Conservation (phyloP, 2,888 invertebrate genomes). For the Ormia ochracea region DNA sequence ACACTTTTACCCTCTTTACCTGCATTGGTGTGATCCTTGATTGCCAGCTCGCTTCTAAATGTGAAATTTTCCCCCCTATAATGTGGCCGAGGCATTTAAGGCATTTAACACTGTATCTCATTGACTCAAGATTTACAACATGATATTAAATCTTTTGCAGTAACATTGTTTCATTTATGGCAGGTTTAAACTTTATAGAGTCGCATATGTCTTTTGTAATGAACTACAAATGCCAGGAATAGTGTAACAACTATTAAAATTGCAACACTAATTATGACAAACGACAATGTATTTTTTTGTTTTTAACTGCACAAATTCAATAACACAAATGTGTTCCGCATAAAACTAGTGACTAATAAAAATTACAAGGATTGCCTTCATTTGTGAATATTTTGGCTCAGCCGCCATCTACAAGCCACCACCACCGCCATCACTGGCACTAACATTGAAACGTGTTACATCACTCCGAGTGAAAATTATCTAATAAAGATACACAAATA, state of each 20-base stretch:
- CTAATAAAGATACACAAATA: neutral
- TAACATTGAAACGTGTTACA: neutral
- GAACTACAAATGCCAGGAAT: neutral
- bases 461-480: neutral
- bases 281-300: neutral
- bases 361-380: conserved; percentile 51
- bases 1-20: too few species aligned
- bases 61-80: too few species aligned
- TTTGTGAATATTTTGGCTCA: neutral
- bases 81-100: too few species aligned
- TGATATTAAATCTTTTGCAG: too few species aligned
- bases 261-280: neutral
- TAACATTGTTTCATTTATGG: too few species aligned
- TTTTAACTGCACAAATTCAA: neutral
- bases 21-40: too few species aligned
- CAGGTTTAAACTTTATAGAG: neutral
- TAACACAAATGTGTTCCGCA: conserved; percentile 36
- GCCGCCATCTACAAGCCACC: neutral
- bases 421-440: neutral
- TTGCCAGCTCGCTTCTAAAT: too few species aligned
- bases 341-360: conserved; percentile 48
- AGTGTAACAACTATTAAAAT: neutral
- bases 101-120: too few species aligned
- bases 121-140: too few species aligned
- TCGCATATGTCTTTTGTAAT: neutral